Base-by-base conservation (phyloP, 1,140 invertebrate species). In the Drosophila asahinai region DNA sequence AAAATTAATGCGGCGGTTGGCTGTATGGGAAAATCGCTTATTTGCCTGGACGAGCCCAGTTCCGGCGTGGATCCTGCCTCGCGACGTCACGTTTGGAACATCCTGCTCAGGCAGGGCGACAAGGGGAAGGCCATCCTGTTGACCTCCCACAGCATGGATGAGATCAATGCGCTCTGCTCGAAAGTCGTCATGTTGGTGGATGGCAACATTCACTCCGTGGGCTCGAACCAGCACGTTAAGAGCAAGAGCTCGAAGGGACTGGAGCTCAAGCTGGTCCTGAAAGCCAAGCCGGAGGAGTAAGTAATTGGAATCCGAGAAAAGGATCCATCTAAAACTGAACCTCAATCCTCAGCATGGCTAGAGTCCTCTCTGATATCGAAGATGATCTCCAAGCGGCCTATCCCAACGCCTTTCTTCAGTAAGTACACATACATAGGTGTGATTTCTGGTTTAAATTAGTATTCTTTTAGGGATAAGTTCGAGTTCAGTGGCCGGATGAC, bases 1-100 rank as follows among this genome's bases (percentile, higher is more conserved):
- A 98, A 99, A 93, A 93, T 99, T 17, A 98, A 97, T 75, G 97
- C 98, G 49, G 98, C 98, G 0, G 95, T 99, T 49, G 97, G 98
- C 8, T 92, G 98, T 27, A 94, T 98, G 43, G 97, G 97, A 22
- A 96, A 98, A 6, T 95, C 96, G 8, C 94, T 99, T 19, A 94
- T 99, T 25, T 97, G 97, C 83, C 93, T 99, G 73, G 98, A 97
- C 92, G 96, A 97, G 93, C 96, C 97, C 2, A 97, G 96, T 74
- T 97, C 97, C 36, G 97, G 97, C 45, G 97, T 98, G 96, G 98
- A 99, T 94, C 97, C 97, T 2, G 94, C 96, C 19, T 97, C 97
- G 48, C 97, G 98, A 91, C 94, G 97, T 66, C 96, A 5, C 96
- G 96, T 97, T 9, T 97, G 97, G 97, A 94, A 95, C 77, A 95